A percentile compares a stretch with the other conserved stretches of the same genome.
Evolutionary conservation across 1,140 invertebrate species (phyloP).

Genomic region (Rhagoletis zephyria): DNA sequence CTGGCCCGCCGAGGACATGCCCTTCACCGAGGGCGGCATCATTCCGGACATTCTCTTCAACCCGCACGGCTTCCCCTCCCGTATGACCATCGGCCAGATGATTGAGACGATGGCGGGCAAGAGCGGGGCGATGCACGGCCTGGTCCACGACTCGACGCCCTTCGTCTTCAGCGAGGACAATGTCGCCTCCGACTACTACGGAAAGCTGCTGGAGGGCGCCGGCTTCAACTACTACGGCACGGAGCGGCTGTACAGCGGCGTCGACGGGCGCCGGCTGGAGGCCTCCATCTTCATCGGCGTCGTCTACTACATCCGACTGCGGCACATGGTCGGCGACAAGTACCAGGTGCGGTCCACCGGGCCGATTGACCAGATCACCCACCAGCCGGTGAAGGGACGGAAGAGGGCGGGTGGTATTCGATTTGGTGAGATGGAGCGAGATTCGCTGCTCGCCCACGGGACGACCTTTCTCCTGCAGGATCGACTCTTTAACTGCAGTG

Average conservation of each 20-base stretch:
- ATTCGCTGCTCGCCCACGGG: conserved; percentile 95
- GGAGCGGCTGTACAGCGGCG: conserved; percentile 94
- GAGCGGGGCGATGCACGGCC: conserved; percentile 89
- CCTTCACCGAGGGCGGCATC: conserved; percentile 95
- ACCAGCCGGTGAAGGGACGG: conserved; percentile 92
- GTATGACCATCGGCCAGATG: conserved; percentile 99
- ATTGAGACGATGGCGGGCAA: conserved; percentile 99
- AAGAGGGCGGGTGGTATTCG: conserved; percentile 94
- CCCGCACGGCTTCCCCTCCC: conserved; percentile 98
- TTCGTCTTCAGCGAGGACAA: conserved; percentile 94
- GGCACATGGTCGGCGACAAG: conserved; percentile 99
- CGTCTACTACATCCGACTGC: conserved; percentile 96
- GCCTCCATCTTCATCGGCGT: conserved; percentile 97
- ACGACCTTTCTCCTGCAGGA: conserved; percentile 93
- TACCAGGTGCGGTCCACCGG: conserved; percentile 97
- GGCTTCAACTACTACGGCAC: conserved; percentile 98
- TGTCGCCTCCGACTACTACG: conserved; percentile 96
- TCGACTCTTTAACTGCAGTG: conserved; percentile 93
- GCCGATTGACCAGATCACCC: conserved; percentile 88
- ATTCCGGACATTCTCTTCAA: conserved; percentile 98
- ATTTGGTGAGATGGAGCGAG: conserved; percentile 99
- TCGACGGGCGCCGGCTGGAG: conserved; percentile 91
- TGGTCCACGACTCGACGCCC: conserved; percentile 95
- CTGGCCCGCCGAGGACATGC: conserved; percentile 93
- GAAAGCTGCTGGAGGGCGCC: conserved; percentile 86